Evolutionary conservation across 2,113 vertebrate genomes (phyloP).

Genomic region (Scortum barcoo): DNA sequence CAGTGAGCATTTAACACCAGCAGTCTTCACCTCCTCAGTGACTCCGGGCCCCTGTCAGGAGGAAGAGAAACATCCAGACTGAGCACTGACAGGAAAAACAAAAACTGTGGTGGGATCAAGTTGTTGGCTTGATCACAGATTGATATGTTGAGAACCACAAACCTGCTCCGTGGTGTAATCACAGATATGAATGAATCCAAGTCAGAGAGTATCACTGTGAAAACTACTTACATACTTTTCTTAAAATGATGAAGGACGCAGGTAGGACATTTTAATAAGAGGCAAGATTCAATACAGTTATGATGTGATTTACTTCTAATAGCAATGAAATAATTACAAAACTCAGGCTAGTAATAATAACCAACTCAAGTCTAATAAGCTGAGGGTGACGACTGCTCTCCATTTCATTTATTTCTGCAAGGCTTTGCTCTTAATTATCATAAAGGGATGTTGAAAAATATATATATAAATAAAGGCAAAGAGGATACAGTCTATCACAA

Average conservation of each 20-base stretch:
- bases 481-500: no score
- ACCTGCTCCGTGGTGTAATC: not conserved
- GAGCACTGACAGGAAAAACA: conserved; percentile 32
- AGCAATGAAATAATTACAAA: not conserved
- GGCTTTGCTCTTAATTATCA: not conserved
- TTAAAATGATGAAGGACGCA: not conserved
- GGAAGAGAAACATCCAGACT: conserved; percentile 45
- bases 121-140: not conserved
- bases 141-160: conserved; percentile 9
- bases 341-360: not conserved
- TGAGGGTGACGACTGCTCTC: not conserved
- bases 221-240: not conserved
- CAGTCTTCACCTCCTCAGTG: conserved; percentile 72
- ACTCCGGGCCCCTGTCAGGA: conserved; percentile 70
- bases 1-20: conserved; percentile 62
- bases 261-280: not conserved
- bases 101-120: conserved; percentile 32
- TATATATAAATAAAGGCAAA: no score
- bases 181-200: not conserved
- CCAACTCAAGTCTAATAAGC: conserved; percentile 19
- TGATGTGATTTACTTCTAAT: not conserved
- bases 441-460: not conserved
- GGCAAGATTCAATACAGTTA: not conserved
- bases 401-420: not conserved
- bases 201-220: not conserved